Percentiles rank a stretch among this genome's conserved stretches.
Evolutionary conservation across 2,888 invertebrate genomes (phyloP).

Genomic region (Fabriciana adippe): DNA sequence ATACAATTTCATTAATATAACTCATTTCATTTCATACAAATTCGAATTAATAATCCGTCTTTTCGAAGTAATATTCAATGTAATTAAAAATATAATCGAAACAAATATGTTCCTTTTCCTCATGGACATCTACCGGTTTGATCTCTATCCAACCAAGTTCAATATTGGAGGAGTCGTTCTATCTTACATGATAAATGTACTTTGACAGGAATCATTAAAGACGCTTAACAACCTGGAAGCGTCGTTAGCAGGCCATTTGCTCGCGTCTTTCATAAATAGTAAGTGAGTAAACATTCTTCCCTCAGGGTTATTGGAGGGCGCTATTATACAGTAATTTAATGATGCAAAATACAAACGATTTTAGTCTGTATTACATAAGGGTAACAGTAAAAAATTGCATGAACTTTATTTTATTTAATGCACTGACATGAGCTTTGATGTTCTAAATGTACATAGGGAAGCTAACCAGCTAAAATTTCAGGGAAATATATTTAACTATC

Average conservation of each 20-base stretch:
- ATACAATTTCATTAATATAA: no score
- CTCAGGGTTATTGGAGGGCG: conserved; percentile 35
- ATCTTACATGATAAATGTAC: conserved; percentile 53
- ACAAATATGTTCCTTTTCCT: neutral
- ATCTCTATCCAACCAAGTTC: conserved; percentile 16
- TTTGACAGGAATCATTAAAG: conserved; percentile 58
- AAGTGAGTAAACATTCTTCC: conserved; percentile 41
- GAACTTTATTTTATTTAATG: conserved; percentile 6
- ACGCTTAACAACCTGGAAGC: conserved; percentile 50
- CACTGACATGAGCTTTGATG: conserved; percentile 1
- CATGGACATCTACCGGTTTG: conserved; percentile 6
- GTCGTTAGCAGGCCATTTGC: conserved; percentile 54
- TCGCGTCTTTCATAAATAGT: conserved; percentile 39
- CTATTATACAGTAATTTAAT: conserved; percentile 35
- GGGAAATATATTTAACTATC: neutral
- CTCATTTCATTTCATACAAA: no score
- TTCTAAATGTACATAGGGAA: neutral
- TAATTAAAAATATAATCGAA: neutral
- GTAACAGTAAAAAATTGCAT: conserved; percentile 12
- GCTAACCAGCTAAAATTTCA: neutral
- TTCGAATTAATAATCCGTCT: no score
- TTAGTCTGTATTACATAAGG: neutral
- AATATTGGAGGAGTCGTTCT: conserved; percentile 33
- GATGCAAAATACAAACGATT: conserved; percentile 7
- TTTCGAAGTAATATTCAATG: neutral